Percentiles rank a stretch among this genome's conserved stretches.
Conservation (phyloP, 92 coral and sea anemone genomes). For the Epizoanthus illoricatus region DNA sequence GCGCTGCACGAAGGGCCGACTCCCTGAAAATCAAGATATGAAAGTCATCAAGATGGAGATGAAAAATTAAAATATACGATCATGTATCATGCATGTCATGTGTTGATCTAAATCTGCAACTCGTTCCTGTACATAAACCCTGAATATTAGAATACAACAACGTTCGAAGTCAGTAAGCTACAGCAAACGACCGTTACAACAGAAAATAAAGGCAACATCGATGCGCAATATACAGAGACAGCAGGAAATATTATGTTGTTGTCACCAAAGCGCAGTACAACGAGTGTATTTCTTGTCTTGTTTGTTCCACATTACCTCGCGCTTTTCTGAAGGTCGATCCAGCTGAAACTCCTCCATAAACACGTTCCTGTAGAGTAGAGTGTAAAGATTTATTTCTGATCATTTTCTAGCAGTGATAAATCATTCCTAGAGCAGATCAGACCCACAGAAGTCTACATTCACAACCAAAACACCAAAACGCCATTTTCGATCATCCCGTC, state of each 20-base stretch:
- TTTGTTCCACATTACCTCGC: constrained; percentile 58
- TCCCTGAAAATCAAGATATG: constrained; percentile 47
- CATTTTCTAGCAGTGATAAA: constrained; percentile 41
- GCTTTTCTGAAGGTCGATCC: constrained; percentile 59
- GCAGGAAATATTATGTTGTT: too few species aligned
- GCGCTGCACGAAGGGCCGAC: constrained; percentile 80
- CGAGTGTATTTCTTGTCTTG: not conserved
- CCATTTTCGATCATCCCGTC: constrained; percentile 12
- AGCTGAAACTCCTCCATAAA: constrained; percentile 62
- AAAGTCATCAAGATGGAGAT: not conserved
- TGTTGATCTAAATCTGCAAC: not conserved
- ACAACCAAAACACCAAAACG: not conserved
- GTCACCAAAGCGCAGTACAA: not conserved
- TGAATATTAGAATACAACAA: not conserved
- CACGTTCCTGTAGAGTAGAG: constrained; percentile 70
- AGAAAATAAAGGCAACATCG: not conserved
- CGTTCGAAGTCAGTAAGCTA: not conserved
- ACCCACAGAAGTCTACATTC: constrained; percentile 16
- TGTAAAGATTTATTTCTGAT: constrained; percentile 55
- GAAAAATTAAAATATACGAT: too few species aligned
- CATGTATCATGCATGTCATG: too few species aligned
- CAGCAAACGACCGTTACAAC: not conserved
- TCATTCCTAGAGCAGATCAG: constrained; percentile 5
- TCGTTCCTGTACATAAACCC: not conserved
- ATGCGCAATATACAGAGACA: too few species aligned